Conservation (phyloP, 2,888 invertebrate species). For the Oasisia sp. region DNA sequence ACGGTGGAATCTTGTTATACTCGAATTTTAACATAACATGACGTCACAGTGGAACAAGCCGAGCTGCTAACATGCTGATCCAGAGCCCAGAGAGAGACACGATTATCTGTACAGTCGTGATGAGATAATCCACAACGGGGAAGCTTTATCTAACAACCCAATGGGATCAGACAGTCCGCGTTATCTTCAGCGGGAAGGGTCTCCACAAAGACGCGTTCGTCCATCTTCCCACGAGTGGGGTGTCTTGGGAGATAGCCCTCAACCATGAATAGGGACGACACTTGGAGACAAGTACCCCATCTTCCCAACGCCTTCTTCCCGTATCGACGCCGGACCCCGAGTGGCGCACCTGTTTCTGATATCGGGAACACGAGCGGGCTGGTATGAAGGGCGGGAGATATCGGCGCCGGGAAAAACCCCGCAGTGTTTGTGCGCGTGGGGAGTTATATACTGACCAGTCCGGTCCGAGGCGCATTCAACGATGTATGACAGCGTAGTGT, state of each 20-base stretch:
- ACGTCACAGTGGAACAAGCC: neutral
- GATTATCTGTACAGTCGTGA: neutral
- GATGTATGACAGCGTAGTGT: neutral
- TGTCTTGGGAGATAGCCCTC: neutral
- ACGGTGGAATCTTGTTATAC: no score
- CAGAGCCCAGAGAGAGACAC: neutral
- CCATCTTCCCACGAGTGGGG: neutral
- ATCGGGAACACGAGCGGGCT: neutral
- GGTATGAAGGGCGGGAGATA: neutral
- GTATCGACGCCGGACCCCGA: neutral
- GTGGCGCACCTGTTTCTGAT: neutral
- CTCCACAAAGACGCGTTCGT: neutral
- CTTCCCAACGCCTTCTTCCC: no score
- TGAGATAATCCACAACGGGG: neutral
- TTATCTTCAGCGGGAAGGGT: neutral
- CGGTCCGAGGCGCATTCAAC: neutral
- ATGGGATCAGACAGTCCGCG: neutral
- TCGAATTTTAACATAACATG: no score
- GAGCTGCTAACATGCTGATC: neutral
- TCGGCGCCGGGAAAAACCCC: neutral
- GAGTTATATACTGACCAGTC: neutral
- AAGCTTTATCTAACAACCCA: neutral
- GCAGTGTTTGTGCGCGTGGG: neutral
- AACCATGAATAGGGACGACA: neutral
- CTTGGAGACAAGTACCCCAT: neutral